These are phyloP conservation scores for Diplogasteroides magnus DNA, from an alignment of 1,140 invertebrate species.

Conservation along the genomic window DNA sequence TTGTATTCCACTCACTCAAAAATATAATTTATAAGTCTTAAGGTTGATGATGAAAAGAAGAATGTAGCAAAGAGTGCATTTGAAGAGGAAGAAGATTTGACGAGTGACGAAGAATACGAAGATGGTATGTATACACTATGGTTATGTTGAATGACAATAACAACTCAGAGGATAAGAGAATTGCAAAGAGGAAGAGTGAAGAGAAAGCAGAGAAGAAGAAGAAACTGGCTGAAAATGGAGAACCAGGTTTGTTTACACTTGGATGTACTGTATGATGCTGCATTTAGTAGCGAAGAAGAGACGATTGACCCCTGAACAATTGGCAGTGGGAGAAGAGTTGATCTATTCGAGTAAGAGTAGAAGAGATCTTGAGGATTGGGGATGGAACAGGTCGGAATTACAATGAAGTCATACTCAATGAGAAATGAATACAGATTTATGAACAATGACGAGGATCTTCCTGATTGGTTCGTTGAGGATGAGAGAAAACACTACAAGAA, in stretches of 20 bases:
- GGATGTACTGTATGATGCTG: not conserved
- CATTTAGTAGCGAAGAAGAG: constrained; percentile 21
- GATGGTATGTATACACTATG: constrained; percentile 16
- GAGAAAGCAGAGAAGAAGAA: constrained; percentile 58
- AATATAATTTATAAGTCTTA: too few relatives aligned
- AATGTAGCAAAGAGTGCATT: constrained; percentile 7
- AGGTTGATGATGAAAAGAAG: constrained; percentile 9
- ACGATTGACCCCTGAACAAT: constrained; percentile 71
- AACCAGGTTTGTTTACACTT: constrained; percentile 66
- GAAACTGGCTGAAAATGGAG: constrained; percentile 83
- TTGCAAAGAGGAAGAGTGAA: not conserved
- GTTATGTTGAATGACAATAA: not conserved
- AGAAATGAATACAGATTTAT: constrained; percentile 61
- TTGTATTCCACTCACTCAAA: too few relatives aligned
- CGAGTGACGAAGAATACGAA: constrained; percentile 49
- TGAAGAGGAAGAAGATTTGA: constrained; percentile 33
- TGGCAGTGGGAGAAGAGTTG: constrained; percentile 79
- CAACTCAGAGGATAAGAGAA: not conserved
- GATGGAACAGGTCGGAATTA: constrained; percentile 71
- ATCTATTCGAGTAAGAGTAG: constrained; percentile 77
- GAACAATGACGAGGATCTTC: constrained; percentile 73
- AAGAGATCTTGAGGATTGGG: constrained; percentile 76
- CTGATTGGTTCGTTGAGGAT: constrained; percentile 91
- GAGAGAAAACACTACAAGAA: constrained; percentile 83
- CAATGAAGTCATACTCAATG: constrained; percentile 24